A percentile compares a stretch with the other conserved stretches of the same genome.
Evolutionary conservation across 2,888 invertebrate genomes (phyloP).

Genomic region (Oegoconia quadripuncta): DNA sequence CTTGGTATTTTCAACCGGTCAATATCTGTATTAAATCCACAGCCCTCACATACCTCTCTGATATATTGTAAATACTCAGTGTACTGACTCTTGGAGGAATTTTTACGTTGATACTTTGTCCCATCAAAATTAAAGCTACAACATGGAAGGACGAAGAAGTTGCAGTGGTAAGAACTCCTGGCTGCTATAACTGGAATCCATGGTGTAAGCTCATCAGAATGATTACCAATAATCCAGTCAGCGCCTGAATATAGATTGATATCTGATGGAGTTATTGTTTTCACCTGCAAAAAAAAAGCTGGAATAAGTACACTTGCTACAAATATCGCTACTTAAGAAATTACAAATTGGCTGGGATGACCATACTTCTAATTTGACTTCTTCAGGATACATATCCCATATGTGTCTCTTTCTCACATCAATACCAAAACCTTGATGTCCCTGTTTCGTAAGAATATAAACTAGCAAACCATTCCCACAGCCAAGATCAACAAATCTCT

Average conservation of each 20-base stretch:
- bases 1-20: conserved; percentile 98
- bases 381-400: conserved; percentile 88
- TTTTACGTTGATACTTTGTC: conserved; percentile 86
- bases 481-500: conserved; percentile 94
- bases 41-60: conserved; percentile 77
- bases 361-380: conserved; percentile 82
- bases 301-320: too few relatives aligned
- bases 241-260: conserved; percentile 82
- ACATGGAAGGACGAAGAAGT: conserved; percentile 96
- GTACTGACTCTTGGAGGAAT: conserved; percentile 87
- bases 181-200: conserved; percentile 98
- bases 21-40: conserved; percentile 85
- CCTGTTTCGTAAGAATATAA: conserved; percentile 90
- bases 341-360: too few relatives aligned
- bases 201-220: conserved; percentile 99
- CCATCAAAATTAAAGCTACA: conserved; percentile 96
- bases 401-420: conserved; percentile 92
- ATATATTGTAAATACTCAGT: conserved; percentile 85
- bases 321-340: too few relatives aligned
- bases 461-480: conserved; percentile 98
- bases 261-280: conserved; percentile 84
- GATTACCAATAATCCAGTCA: conserved; percentile 98
- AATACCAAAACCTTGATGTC: conserved; percentile 89
- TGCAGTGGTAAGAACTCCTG: conserved; percentile 84
- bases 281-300: conserved; percentile 76